Evolutionary conservation across 2,113 vertebrate genomes (phyloP).

Genomic region (Lynx canadensis): DNA sequence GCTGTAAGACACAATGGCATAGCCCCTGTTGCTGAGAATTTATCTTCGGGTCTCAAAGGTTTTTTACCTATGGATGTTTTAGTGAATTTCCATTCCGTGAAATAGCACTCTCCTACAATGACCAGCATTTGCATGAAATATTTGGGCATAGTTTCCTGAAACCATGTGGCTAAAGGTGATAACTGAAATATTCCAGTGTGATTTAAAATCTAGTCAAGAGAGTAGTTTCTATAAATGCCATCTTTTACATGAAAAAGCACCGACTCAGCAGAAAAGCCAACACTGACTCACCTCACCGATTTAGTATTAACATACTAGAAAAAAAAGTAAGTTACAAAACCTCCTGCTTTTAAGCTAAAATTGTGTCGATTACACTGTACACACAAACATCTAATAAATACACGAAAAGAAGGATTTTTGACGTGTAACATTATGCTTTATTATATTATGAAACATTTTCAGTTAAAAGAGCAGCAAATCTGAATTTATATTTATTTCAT

Average conservation of each 20-base stretch:
- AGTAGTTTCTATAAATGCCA: conserved; percentile 47
- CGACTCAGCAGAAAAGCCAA: not conserved
- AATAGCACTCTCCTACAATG: not conserved
- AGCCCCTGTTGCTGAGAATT: conserved; percentile 52
- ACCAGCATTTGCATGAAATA: conserved; percentile 46
- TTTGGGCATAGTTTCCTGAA: conserved; percentile 49
- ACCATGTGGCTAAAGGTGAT: conserved; percentile 64
- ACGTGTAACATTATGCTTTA: not conserved
- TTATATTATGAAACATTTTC: not conserved
- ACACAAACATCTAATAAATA: conserved; percentile 12
- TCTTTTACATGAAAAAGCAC: conserved; percentile 20
- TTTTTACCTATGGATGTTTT: conserved; percentile 24
- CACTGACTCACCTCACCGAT: not conserved
- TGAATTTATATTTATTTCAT: conserved; percentile 5
- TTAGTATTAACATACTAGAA: not conserved
- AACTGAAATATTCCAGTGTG: conserved; percentile 58
- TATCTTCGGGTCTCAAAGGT: conserved; percentile 23
- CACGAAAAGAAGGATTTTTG: not conserved
- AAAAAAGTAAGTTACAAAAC: not conserved
- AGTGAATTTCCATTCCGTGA: conserved; percentile 42
- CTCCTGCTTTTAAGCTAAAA: conserved; percentile 33
- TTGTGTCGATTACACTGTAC: not conserved
- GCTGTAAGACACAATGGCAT: conserved; percentile 51
- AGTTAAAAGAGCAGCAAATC: not conserved
- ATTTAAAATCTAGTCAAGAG: conserved; percentile 41